These are phyloP conservation scores for Phylloscopus trochiloides DNA, from an alignment of 2,113 vertebrate genomes.

Conservation along the genomic window DNA sequence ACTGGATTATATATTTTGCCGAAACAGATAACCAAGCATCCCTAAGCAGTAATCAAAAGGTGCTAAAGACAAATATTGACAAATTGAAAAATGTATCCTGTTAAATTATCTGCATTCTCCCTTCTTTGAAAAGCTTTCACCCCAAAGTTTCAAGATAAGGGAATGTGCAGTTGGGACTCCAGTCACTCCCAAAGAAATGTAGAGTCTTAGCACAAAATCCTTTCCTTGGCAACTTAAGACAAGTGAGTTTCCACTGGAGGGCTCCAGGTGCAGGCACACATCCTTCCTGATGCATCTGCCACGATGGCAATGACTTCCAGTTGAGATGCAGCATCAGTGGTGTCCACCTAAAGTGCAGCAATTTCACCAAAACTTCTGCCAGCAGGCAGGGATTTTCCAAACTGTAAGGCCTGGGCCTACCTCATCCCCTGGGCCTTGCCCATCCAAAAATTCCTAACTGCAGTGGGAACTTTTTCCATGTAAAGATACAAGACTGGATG, in stretches of 20 bases:
- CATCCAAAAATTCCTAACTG: not conserved
- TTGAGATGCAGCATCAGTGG: not conserved
- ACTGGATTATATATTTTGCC: not conserved
- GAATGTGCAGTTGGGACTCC: not conserved
- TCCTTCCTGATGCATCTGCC: not conserved
- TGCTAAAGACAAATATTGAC: not conserved
- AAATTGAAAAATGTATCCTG: not conserved
- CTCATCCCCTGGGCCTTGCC: not conserved
- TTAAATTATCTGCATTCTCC: not conserved
- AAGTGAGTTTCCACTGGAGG: not conserved
- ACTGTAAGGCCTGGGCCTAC: not conserved
- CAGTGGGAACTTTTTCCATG: not conserved
- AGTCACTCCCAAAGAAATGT: not conserved
- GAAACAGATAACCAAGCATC: not conserved
- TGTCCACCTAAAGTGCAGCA: not conserved
- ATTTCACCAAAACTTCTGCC: not conserved
- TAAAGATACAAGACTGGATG: not conserved
- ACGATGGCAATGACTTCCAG: not conserved
- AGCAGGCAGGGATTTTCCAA: not conserved
- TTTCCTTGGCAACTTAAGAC: not conserved
- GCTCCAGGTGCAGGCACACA: not conserved
- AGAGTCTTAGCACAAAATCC: not conserved
- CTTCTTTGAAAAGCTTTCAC: not conserved
- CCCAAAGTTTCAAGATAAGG: not conserved
- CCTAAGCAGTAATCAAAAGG: not conserved